These are phyloP conservation scores for Tribolium castaneum DNA, from an alignment of 1,140 invertebrate genomes.

Conservation along the genomic window DNA sequence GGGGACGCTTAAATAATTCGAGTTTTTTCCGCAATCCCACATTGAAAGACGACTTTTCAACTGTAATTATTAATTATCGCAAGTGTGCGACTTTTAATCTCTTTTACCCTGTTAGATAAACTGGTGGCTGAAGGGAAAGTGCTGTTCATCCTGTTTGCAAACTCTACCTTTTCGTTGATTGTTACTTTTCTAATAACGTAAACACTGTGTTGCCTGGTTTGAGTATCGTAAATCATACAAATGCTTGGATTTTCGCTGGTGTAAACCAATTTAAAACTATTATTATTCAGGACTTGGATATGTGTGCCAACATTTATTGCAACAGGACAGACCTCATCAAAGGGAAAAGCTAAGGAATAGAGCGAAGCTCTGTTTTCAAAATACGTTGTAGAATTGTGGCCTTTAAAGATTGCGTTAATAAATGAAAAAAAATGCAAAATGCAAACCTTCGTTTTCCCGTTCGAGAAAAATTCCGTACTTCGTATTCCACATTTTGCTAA, in stretches of 20 bases:
- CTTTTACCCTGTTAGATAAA: constrained; percentile 51
- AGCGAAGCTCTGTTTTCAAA: constrained; percentile 70
- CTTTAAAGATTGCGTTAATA: neutral
- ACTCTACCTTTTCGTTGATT: constrained; percentile 70
- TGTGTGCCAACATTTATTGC: constrained; percentile 74
- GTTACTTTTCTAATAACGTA: constrained; percentile 83
- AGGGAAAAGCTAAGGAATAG: constrained; percentile 87
- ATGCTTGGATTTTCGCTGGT: constrained; percentile 68
- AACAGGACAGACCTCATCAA: constrained; percentile 90
- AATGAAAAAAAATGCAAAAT: neutral
- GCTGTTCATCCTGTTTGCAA: constrained; percentile 59
- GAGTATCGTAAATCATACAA: constrained; percentile 79
- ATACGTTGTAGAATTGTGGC: neutral
- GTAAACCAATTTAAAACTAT: constrained; percentile 67
- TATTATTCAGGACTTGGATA: constrained; percentile 67
- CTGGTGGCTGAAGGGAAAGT: constrained; percentile 45
- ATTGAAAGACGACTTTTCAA: constrained; percentile 55
- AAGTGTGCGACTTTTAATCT: neutral
- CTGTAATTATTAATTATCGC: constrained; percentile 47
- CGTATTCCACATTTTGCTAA: constrained; percentile 80
- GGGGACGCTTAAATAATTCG: constrained; percentile 40
- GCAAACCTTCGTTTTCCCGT: constrained; percentile 66
- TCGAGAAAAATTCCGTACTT: constrained; percentile 84
- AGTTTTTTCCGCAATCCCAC: constrained; percentile 54
- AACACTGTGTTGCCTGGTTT: constrained; percentile 81